phyloP scores from a whole-genome alignment of 2,797 vertebrate genomes.

The Lithobates pipiens region DNA sequence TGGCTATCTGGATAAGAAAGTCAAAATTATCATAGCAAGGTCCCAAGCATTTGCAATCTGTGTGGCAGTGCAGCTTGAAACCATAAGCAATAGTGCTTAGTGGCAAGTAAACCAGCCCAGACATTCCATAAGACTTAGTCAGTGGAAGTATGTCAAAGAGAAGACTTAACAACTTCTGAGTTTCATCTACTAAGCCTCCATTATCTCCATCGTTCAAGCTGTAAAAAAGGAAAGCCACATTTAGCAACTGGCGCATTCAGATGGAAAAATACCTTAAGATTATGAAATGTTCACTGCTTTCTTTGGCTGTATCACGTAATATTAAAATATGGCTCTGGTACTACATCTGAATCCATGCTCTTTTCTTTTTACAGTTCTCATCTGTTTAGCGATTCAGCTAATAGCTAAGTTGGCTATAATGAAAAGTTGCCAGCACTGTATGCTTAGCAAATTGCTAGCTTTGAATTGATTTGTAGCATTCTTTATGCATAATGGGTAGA shows the following conservation, averaged over 20 bases:
- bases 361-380: constrained; percentile 35
- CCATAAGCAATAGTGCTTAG: constrained; percentile 1
- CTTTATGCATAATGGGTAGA: constrained; percentile 38
- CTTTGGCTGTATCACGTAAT: constrained; percentile 20
- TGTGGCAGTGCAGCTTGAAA: constrained; percentile 40
- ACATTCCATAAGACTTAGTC: constrained; percentile 50
- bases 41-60: constrained; percentile 12
- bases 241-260: constrained; percentile 22
- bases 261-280: constrained; percentile 33
- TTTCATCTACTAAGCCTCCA: constrained; percentile 42
- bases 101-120: constrained; percentile 21
- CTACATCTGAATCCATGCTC: constrained; percentile 23
- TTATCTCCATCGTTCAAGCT: constrained; percentile 42
- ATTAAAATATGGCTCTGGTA: constrained; percentile 25
- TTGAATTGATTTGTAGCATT: constrained; percentile 40
- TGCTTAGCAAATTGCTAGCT: constrained; percentile 45
- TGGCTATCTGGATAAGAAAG: constrained; percentile 30
- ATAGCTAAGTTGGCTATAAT: constrained; percentile 40
- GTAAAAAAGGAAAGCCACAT: constrained; percentile 47
- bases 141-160: constrained; percentile 32
- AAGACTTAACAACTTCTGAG: constrained; percentile 39
- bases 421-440: constrained; percentile 44
- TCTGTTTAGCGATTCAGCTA: constrained; percentile 23
- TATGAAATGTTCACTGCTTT: constrained; percentile 29
- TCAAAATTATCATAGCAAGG: constrained; percentile 8